Base-by-base conservation (phyloP, 2,113 vertebrate species). In the Brachyhypopomus occidentalis region DNA sequence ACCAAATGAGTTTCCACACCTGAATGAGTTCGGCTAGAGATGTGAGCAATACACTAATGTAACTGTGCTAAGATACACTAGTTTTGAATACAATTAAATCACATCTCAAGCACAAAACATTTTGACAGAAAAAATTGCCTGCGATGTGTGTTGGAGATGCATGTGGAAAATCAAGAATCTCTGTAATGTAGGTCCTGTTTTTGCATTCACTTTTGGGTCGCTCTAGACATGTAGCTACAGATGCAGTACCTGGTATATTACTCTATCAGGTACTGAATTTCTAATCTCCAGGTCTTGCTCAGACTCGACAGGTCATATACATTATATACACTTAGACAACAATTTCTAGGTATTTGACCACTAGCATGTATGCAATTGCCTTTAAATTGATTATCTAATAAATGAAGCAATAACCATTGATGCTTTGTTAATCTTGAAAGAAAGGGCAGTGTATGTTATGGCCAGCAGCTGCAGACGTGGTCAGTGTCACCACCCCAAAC, bases 181-280 rank as follows among this genome's bases (percentile, higher is more conserved):
- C 64, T 66, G 72, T 86, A 88, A 87, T 86, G 89, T 76, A 62
- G 80, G 58, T 41, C 82, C 83, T 34, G 27, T 12, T 12, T 52
- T 52, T 52, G 7, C 1, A 8, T 52, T 2, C 41, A 19, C 5
- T 52, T 55, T 56, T 30, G 38, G 20, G 16, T 30, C 17, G 2
- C 30, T 72, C 27, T 20, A 55, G 45, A 11, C 45, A 52, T 52
- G 12, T 52, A 52, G 45, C 30, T 30, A 30, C 3, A 52, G 45
- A 52, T 45, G 41, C 12, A 52, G 12, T 52, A 52, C 11, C 41
- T 48, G 23, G 22, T 9, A 25, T 30, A 16, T 30, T 64, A 64
- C 62, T 30, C 62, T 17, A 16, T 25, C 62, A 64, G 25, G 7
- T 30, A 30, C 22, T 16, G 62, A 27, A 23, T 64, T 64, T 27